These are phyloP conservation scores for Uropsilus gracilis DNA, from an alignment of 2,113 vertebrate genomes.

Conservation along the genomic window DNA sequence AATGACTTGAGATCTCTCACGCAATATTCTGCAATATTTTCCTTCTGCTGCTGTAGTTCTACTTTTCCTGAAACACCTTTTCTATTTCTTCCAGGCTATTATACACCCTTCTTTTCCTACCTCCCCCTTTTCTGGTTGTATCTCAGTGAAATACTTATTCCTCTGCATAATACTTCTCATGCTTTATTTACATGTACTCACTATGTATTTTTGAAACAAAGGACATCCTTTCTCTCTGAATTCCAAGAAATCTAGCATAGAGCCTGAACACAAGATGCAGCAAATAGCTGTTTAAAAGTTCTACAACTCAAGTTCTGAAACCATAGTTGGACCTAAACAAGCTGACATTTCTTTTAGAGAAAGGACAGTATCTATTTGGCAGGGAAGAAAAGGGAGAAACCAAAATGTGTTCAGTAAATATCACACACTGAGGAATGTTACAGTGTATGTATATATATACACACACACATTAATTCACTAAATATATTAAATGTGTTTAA, in stretches of 20 bases:
- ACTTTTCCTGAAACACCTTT: background rate
- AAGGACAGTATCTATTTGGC: background rate
- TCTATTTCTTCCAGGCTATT: background rate
- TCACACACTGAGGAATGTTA: background rate
- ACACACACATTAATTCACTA: background rate
- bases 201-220: background rate
- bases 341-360: background rate
- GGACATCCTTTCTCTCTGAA: background rate
- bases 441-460: too few species aligned
- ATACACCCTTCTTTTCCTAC: background rate
- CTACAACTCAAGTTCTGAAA: background rate
- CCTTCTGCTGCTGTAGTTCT: background rate
- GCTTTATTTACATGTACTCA: background rate
- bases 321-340: background rate
- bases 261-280: background rate
- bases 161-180: background rate
- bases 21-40: background rate
- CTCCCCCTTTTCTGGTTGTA: background rate
- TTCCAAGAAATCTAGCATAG: background rate
- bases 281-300: background rate
- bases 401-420: background rate
- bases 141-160: background rate
- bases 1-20: background rate
- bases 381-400: background rate
- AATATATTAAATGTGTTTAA: too few species aligned